These are phyloP conservation scores for Stegana nigrithorax DNA, from an alignment of 2,888 invertebrate species.

Conservation along the genomic window DNA sequence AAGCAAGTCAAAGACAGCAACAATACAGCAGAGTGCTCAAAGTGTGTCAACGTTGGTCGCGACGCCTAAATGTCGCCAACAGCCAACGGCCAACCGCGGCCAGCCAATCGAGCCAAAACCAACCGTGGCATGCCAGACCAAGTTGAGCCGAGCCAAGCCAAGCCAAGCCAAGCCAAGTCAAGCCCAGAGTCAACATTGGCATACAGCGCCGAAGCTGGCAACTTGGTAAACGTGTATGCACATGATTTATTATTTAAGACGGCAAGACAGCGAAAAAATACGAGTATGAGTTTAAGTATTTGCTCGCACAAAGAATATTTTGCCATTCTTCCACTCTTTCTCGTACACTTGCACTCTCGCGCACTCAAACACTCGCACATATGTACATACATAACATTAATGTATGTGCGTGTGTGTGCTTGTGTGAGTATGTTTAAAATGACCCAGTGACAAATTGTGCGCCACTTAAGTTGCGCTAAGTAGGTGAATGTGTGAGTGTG, in stretches of 20 bases:
- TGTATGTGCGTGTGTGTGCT: too few relatives aligned
- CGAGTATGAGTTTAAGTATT: too few relatives aligned
- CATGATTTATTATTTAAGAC: conserved; percentile 48
- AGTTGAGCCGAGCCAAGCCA: too few relatives aligned
- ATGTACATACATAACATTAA: too few relatives aligned
- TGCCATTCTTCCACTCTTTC: not conserved
- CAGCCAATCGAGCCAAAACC: too few relatives aligned
- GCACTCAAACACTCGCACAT: too few relatives aligned
- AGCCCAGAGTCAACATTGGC: not conserved
- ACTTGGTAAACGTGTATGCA: conserved; percentile 36
- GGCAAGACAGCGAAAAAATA: not conserved
- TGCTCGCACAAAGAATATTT: not conserved
- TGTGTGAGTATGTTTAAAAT: not conserved
- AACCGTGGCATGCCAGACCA: too few relatives aligned
- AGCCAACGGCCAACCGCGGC: too few relatives aligned
- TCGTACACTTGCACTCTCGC: too few relatives aligned
- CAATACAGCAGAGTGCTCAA: not conserved
- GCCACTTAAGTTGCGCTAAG: conserved; percentile 10
- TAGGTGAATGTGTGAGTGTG: conserved; percentile 4
- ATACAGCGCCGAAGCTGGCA: conserved; percentile 2
- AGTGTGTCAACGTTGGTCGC: conserved; percentile 7
- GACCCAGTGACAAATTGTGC: not conserved
- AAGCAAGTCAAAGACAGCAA: not conserved
- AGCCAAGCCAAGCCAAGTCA: conserved; percentile 4
- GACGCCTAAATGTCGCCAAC: conserved; percentile 12